Percentiles rank a stretch among this genome's conserved stretches.
Conservation (phyloP, 2,797 vertebrate species). For the Pseudochaenichthys georgianus region DNA sequence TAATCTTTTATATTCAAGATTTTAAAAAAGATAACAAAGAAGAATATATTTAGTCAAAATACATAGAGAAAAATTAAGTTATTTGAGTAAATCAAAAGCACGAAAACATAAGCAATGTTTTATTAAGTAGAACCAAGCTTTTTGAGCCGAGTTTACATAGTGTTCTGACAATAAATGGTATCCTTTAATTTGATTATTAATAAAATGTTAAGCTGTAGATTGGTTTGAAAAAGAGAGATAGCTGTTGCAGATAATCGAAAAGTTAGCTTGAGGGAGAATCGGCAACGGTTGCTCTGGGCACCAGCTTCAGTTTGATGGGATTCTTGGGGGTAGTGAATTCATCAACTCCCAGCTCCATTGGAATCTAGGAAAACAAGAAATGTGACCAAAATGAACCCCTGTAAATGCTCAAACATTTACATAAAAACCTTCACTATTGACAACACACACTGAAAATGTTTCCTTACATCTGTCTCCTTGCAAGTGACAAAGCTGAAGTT, state of each 20-base stretch:
- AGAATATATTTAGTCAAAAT: not conserved
- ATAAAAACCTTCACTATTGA: not conserved
- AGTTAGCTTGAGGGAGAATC: slow-evolving; percentile 14
- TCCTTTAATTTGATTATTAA: not conserved
- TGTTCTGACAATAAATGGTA: not conserved
- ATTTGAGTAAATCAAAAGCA: not conserved
- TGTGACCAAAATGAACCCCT: not conserved
- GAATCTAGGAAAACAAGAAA: slow-evolving; percentile 66
- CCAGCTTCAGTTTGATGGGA: slow-evolving; percentile 79
- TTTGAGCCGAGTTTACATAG: not conserved
- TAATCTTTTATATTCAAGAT: not conserved
- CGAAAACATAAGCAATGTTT: not conserved
- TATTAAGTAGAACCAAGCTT: not conserved
- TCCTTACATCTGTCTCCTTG: slow-evolving; percentile 88
- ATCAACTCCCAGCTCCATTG: slow-evolving; percentile 61
- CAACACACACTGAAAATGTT: not conserved
- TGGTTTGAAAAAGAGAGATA: not conserved
- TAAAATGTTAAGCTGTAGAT: not conserved
- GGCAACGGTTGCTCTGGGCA: slow-evolving; percentile 51
- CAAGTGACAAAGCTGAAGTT: slow-evolving; percentile 86
- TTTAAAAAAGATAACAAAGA: not conserved
- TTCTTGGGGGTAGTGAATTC: slow-evolving; percentile 65
- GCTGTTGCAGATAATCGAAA: not conserved
- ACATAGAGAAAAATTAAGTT: not conserved
- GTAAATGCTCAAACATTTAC: not conserved